Evolutionary conservation across 2,797 vertebrate genomes (phyloP).

Genomic region (Artibeus lituratus): DNA sequence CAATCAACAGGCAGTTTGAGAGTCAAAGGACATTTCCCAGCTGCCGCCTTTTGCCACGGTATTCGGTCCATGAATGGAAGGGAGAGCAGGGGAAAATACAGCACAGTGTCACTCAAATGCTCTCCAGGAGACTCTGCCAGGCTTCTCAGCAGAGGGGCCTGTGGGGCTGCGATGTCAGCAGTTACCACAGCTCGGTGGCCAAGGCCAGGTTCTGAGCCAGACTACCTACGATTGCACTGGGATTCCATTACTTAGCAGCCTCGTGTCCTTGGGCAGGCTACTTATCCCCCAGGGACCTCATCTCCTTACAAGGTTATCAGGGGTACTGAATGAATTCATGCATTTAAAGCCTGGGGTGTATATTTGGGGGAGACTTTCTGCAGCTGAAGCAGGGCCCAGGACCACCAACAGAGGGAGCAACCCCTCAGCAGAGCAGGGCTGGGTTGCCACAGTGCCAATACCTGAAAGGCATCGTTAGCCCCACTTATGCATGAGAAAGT

Average conservation of each 20-base stretch:
- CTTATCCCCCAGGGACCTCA: neutral
- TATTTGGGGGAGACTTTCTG: neutral
- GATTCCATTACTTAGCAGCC: neutral
- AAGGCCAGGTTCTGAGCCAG: neutral
- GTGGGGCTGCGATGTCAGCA: neutral
- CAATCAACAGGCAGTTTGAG: neutral
- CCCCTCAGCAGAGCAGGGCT: neutral
- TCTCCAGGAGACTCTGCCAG: rapidly evolving
- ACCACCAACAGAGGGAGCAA: neutral
- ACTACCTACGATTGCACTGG: rapidly evolving
- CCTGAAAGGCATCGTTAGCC: neutral
- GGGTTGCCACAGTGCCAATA: neutral
- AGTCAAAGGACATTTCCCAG: neutral
- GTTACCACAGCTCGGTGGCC: neutral
- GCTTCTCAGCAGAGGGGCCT: neutral
- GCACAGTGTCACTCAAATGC: neutral
- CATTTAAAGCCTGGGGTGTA: neutral
- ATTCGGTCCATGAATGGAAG: neutral
- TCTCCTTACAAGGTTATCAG: neutral
- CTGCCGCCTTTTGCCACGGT: neutral
- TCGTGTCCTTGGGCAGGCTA: neutral
- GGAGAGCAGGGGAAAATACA: neutral
- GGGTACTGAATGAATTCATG: neutral
- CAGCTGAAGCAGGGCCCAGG: neutral
- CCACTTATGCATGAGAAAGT: neutral